phyloP scores from a whole-genome alignment of 23 tunicate species.

The Trididemnum clinides region DNA sequence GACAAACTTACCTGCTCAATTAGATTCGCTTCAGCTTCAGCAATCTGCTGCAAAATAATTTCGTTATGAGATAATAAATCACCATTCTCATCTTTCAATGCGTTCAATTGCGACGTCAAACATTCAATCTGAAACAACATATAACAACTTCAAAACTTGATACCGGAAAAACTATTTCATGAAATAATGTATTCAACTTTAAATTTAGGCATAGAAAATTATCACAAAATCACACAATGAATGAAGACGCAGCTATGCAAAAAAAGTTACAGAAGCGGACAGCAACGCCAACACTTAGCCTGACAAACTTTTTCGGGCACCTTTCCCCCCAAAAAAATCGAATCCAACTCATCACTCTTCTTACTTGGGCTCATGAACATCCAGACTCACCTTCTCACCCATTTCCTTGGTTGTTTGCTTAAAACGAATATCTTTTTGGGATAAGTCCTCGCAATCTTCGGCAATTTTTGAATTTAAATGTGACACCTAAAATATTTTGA shows the following conservation, averaged over 20 bases:
- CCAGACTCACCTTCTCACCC: conserved; percentile 44
- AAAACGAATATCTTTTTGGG: conserved; percentile 25
- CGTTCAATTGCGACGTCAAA: neutral
- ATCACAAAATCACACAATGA: no score
- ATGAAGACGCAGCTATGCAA: no score
- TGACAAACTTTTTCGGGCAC: no score
- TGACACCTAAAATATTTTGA: no score
- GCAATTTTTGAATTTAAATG: conserved; percentile 76
- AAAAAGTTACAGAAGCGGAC: no score
- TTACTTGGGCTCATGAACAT: no score
- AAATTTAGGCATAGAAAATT: no score
- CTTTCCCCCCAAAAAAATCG: no score
- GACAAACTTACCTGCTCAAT: conserved; percentile 88
- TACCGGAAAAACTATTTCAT: no score
- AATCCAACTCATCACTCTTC: no score
- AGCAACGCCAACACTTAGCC: no score
- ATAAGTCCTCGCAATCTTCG: conserved; percentile 75
- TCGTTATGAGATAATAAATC: conserved; percentile 56
- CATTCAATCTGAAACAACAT: conserved; percentile 21
- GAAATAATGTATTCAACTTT: no score
- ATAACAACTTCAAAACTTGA: neutral
- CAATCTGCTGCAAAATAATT: conserved; percentile 58
- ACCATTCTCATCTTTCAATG: conserved; percentile 19
- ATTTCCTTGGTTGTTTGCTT: conserved; percentile 2
- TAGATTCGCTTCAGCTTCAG: conserved; percentile 74